Conservation (phyloP, 1,140 invertebrate genomes). For the Nasonia longicornis region DNA sequence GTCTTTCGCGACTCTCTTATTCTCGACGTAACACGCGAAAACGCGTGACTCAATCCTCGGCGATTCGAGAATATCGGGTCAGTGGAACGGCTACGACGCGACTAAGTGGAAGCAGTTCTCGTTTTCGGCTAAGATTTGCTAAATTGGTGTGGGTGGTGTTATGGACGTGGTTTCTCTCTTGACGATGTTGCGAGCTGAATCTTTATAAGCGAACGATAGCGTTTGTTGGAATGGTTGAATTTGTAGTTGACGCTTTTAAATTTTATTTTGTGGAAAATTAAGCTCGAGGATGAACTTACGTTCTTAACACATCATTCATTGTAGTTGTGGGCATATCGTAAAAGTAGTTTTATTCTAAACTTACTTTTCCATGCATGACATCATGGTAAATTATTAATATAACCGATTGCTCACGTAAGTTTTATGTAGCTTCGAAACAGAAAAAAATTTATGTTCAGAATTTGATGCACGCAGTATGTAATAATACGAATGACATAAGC, state of each 20-base stretch:
- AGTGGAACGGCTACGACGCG: neutral
- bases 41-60: neutral
- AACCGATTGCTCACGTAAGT: neutral
- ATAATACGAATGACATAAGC: neutral
- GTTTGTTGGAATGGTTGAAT: too few species aligned
- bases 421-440: neutral
- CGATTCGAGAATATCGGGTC: constrained; percentile 2
- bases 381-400: neutral
- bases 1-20: neutral
- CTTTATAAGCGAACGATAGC: too few species aligned
- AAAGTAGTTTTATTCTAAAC: neutral
- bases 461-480: too few species aligned
- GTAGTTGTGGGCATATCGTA: neutral
- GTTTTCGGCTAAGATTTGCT: neutral
- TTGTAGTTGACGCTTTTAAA: too few species aligned
- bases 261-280: too few species aligned
- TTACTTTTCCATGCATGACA: neutral
- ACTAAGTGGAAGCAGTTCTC: neutral
- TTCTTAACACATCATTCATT: neutral
- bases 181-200: too few species aligned
- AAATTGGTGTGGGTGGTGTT: too few species aligned
- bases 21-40: neutral
- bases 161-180: too few species aligned
- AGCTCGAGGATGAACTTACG: neutral
- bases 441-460: neutral